Conservation (phyloP, 2,888 invertebrate species). For the Zygothrica quintamaculata region DNA sequence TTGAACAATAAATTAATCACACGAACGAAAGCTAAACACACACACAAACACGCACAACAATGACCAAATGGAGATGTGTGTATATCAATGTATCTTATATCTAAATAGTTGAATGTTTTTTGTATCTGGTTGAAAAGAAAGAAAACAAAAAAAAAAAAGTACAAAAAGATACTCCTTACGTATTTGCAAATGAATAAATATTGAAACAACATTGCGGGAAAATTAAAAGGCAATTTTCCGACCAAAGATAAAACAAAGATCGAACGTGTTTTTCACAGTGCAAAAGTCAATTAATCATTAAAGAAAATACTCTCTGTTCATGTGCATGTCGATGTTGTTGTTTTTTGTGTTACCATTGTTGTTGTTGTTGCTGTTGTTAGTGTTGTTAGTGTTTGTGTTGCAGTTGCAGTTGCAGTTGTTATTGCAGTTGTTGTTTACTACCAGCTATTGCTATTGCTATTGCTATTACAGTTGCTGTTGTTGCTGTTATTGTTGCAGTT, state of each 20-base stretch:
- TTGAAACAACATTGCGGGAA: constrained; percentile 57
- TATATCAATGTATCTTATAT: constrained; percentile 12
- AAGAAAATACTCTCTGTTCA: constrained; percentile 72
- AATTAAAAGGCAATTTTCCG: constrained; percentile 74
- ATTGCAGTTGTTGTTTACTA: constrained; percentile 21
- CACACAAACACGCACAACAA: constrained; percentile 32
- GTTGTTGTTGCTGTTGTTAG: constrained; percentile 20
- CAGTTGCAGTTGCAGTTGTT: constrained; percentile 19
- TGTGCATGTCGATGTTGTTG: constrained; percentile 59
- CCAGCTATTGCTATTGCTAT: constrained; percentile 31
- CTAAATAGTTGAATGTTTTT: not conserved
- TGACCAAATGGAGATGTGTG: constrained; percentile 35
- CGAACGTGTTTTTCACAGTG: constrained; percentile 70
- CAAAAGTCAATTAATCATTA: constrained; percentile 79
- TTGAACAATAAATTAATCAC: constrained; percentile 78
- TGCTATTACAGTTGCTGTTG: constrained; percentile 35
- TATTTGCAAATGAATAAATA: constrained; percentile 74
- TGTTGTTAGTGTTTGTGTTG: constrained; percentile 39
- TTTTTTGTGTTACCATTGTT: constrained; percentile 30
- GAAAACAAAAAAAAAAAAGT: constrained; percentile 4
- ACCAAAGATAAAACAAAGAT: constrained; percentile 59
- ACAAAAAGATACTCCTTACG: constrained; percentile 14
- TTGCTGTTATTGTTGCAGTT: constrained; percentile 13
- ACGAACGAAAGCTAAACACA: constrained; percentile 69
- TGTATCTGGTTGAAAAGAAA: no score